A percentile compares a stretch with the other conserved stretches of the same genome.
phyloP scores from a whole-genome alignment of 2,888 invertebrate species.

The Pantelozetes paolii region DNA sequence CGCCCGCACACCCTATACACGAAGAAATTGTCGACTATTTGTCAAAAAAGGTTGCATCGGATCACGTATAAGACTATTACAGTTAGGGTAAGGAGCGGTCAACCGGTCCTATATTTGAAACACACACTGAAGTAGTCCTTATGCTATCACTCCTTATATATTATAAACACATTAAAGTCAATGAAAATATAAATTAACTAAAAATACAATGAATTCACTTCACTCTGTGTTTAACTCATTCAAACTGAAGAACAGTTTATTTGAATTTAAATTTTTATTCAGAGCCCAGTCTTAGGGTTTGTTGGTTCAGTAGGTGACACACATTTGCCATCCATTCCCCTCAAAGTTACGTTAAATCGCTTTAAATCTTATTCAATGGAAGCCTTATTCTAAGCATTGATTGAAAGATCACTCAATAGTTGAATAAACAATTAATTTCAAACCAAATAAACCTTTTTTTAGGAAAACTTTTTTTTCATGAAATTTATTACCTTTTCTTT shows the following conservation, averaged over 20 bases:
- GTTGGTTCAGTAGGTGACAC: conserved; percentile 27
- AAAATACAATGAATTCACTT: too few species aligned
- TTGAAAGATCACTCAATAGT: too few species aligned
- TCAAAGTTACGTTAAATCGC: too few species aligned
- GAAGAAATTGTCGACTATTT: conserved; percentile 1
- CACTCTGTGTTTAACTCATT: not conserved
- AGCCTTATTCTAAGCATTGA: not conserved
- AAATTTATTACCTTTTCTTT: not conserved
- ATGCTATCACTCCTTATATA: not conserved
- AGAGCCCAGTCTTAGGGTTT: not conserved
- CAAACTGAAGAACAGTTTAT: not conserved
- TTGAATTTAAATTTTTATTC: not conserved
- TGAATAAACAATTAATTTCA: not conserved
- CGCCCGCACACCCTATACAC: conserved; percentile 8
- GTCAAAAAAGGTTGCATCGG: conserved; percentile 21
- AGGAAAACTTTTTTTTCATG: not conserved
- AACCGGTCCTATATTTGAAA: not conserved
- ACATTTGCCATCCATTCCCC: not conserved
- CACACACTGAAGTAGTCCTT: not conserved
- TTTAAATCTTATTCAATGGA: too few species aligned
- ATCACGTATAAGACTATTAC: not conserved
- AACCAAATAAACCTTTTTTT: not conserved
- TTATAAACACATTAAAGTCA: conserved; percentile 2
- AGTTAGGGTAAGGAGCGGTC: conserved; percentile 5
- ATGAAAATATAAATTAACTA: conserved; percentile 6